Percentiles rank a stretch among this genome's conserved stretches.
Evolutionary conservation across 2,888 invertebrate genomes (phyloP).

Genomic region (Allygus modestus): DNA sequence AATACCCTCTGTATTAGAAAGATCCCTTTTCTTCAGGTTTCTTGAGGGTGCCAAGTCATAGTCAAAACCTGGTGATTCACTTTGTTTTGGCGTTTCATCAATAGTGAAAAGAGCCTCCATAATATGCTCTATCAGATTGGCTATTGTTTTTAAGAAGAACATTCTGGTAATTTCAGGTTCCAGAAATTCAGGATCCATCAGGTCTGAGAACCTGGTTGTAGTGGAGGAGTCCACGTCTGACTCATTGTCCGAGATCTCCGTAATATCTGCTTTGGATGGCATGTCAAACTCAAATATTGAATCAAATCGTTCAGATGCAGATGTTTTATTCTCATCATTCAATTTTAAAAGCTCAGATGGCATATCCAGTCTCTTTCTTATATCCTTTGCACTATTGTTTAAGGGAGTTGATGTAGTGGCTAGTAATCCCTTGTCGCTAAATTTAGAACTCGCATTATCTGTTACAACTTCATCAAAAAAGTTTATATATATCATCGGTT

Average conservation of each 20-base stretch:
- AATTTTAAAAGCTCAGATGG: background rate
- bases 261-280: slow-evolving; percentile 14
- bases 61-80: background rate
- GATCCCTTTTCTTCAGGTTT: background rate
- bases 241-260: background rate
- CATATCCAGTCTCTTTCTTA: background rate
- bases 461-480: slow-evolving; percentile 1
- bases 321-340: background rate
- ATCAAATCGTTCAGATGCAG: background rate
- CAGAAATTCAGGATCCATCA: slow-evolving; percentile 7
- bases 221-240: background rate
- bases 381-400: background rate
- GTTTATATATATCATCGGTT: slow-evolving; percentile 8
- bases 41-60: background rate
- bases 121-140: background rate
- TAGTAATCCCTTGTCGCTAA: background rate
- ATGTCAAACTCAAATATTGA: background rate
- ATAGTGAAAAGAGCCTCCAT: background rate
- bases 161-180: background rate
- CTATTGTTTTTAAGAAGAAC: slow-evolving; percentile 6
- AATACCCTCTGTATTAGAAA: background rate
- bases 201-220: background rate
- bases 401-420: background rate
- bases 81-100: background rate
- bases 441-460: background rate